Base-by-base conservation (phyloP, 2,113 vertebrate genomes). In the Pycnonotus jocosus region DNA sequence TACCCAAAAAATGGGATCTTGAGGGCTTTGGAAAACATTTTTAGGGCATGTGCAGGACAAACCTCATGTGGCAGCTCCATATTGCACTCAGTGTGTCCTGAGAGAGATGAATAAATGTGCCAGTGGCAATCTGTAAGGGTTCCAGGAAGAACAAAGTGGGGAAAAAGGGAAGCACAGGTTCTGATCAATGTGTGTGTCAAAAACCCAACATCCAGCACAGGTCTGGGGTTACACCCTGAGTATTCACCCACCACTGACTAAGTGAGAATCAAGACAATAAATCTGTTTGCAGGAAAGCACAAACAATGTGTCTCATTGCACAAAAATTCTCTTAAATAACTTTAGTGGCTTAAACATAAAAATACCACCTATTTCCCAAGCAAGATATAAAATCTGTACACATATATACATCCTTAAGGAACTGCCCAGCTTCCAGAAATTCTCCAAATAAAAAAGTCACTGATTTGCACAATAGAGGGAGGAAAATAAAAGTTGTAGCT, bases 1-100 rank as follows among this genome's bases (percentile, higher is more conserved):
- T 58, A 35, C 22, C 24, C 38, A 66, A 69, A 86, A 58, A 12
- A 54, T 35, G 37, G 3, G 33, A 65, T 14, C 25, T 24, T 58
- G 12, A 69, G 14, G 0, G 0, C 48, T 69, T 28, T 42, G 17
- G 25, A 60, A 94, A 66, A 37, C 3, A 11, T n/a, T 58, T 83
- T n/a, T 33, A 42, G 21, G 37, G 19, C 9, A 81, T 45, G 3
- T 7, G 1, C 27, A 66, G 47, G 35, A 35, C 21, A 73, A 81
- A 88, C 9, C 9, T 83, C 27, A 7, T 3, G 20, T 10, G 50
- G 31, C 50, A 86, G 28, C 31, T 38, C 31, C 35, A 48, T 6
- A 28, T 4, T 44, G 47, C 47, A 3, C 14, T 60, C 57, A 60
- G 2, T 7, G 4, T n/a, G 9, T 21, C 56, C 33, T 70, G 42